Base-by-base conservation (phyloP, 2,888 invertebrate species). In the Eurytoma adleriae region DNA sequence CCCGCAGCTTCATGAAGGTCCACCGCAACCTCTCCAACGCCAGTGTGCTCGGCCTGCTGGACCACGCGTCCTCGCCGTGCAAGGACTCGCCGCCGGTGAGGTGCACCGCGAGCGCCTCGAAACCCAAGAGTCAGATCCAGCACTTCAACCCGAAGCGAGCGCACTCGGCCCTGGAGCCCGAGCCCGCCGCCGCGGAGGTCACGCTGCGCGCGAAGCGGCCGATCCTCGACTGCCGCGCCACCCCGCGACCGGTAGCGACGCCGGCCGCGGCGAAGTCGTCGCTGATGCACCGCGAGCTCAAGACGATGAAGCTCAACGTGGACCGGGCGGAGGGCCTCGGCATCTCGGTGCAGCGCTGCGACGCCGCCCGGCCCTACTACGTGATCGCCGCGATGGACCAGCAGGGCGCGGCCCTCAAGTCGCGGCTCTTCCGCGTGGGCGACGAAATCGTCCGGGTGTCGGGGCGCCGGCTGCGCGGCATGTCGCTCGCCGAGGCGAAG, bases 371-470 rank as follows among this genome's bases (percentile, higher is more conserved):
- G 50, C 86, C 89, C 0, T 89, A 85, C 61, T 90, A 87, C 75
- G 86, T 90, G 3, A 86, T 90, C 20, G 85, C 89, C 0, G 86
- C 83, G 56, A 82, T 90, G 76, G 88, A 90, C 40, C 68, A 81
- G 0, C 82, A 85, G 4, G 89, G 89, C 0, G 89, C 86, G 10
- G 90, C 90, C 0, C 86, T 85, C 0, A 89, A 83, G 54, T 89
- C 88, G 61, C 92, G 92, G 20, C 89, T 92, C 52, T 91, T 94
- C 62, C 88, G 90, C 62, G 88, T 92, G 10, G 93, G 93, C 2
- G 94, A 94, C 85, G 92, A 93, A 84, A 91, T 94, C 48, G 91
- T 93, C 4, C 91, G 93, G 78, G 92, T 93, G 61, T 93, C 92
- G 82, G 93, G 93, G 0, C 91, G 91, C 16, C 90, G 92, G 50